Evolutionary conservation across 1,140 invertebrate species (phyloP), one percentile per base, ranked within the genome.

Genomic region (Phymastichus coffea): DNA sequence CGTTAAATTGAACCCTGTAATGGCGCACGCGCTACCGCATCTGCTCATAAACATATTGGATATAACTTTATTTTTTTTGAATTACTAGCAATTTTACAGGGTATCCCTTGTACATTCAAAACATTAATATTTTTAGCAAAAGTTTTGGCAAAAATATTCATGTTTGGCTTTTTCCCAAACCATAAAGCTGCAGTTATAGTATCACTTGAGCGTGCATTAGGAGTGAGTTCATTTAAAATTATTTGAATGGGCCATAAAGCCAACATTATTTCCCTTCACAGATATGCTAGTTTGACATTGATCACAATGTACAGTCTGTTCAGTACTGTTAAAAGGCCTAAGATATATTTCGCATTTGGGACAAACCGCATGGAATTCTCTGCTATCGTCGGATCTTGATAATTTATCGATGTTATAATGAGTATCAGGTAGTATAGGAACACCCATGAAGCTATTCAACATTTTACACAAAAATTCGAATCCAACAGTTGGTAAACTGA

Each of bases 71-170:
- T 38, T 22, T 22, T 37, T 38, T 30, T 46, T 25, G 22, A 26
- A 46, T 37, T 26, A 10, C 26, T 43, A 17, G 23, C 17, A 10
- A 65, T 53, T n/a, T 37, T 44, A 22, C 59, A 65, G 14, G 14
- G 38, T 7, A 65, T n/a, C 14, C 63, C 63, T n/a, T 14, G 26
- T 14, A 20, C 53, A 9, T 51, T 28, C 12, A 65, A 30, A 9
- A 38, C 15, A 40, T 65, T 63, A 59, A 65, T 62, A 20, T 46
- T 22, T 15, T 58, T 28, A n/a, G 61, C 35, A 38, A 65, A 65
- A 17, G 63, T 59, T 38, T 49, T 44, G 17, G 63, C 51, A 48
- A 64, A n/a, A n/a, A n/a, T n/a, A n/a, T n/a, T n/a, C n/a, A n/a
- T n/a, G n/a, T n/a, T n/a, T n/a, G n/a, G n/a, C 60, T 20, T 40